phyloP scores from a whole-genome alignment of 2,797 vertebrate genomes.

The Acrocephalus scirpaceus region DNA sequence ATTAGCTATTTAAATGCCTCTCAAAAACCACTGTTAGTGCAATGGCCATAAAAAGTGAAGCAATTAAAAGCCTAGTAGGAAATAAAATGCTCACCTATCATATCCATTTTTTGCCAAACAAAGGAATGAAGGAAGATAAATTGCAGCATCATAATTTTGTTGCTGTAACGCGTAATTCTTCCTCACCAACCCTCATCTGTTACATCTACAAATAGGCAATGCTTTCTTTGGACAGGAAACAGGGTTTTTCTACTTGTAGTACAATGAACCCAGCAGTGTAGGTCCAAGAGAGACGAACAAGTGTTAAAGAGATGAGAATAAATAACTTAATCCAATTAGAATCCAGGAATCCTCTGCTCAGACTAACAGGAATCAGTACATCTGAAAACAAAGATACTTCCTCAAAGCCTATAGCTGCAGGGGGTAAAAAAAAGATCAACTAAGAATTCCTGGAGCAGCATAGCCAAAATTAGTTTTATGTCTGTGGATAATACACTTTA shows the following conservation, averaged over 20 bases:
- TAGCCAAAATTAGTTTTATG: background rate
- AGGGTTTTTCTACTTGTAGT: background rate
- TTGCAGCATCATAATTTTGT: background rate
- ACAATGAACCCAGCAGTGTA: background rate
- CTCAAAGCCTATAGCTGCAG: background rate
- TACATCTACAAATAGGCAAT: background rate
- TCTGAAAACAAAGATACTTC: background rate
- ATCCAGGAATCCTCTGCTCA: background rate
- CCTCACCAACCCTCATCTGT: slow-evolving; percentile 16
- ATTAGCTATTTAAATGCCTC: background rate
- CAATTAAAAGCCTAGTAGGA: background rate
- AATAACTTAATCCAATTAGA: background rate
- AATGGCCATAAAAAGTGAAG: background rate
- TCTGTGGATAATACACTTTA: background rate
- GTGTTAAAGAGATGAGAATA: background rate
- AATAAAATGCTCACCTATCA: background rate
- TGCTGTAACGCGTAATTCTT: background rate
- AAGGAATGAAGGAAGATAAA: background rate
- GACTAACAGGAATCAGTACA: background rate
- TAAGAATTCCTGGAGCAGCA: background rate
- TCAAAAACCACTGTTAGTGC: background rate
- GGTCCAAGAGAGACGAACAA: background rate
- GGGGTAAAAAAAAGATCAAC: accelerated
- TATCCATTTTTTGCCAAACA: background rate
- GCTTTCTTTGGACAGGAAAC: background rate